These are phyloP conservation scores for Amblyjoppa fuscipennis DNA, from an alignment of 2,888 invertebrate species.

Conservation along the genomic window DNA sequence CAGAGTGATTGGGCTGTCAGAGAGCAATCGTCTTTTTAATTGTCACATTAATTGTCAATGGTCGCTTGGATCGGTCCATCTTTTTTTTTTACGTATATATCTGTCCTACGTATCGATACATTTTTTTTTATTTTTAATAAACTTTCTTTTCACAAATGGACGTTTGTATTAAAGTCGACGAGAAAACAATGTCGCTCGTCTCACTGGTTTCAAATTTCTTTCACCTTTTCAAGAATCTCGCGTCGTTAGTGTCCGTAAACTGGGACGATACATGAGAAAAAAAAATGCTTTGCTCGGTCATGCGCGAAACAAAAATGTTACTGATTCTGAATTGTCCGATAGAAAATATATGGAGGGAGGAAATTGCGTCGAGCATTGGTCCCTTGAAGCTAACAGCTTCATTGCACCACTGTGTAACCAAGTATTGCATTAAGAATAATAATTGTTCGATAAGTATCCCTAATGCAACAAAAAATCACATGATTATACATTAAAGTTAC, in stretches of 20 bases:
- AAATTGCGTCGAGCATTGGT: constrained; percentile 57
- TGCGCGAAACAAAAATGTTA: constrained; percentile 2
- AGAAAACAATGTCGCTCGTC: constrained; percentile 42
- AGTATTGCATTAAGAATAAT: constrained; percentile 75
- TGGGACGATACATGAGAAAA: background rate
- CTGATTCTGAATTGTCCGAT: constrained; percentile 58
- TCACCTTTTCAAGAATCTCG: background rate
- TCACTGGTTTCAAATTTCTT: constrained; percentile 65
- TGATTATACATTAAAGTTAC: constrained; percentile 64
- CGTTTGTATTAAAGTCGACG: constrained; percentile 17
- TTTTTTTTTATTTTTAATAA: background rate
- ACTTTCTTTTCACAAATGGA: constrained; percentile 35
- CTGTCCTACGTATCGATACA: constrained; percentile 40
- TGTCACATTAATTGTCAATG: constrained; percentile 17
- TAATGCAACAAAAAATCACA: constrained; percentile 77
- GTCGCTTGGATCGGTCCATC: constrained; percentile 16
- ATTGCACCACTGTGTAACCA: constrained; percentile 77
- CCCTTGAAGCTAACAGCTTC: constrained; percentile 72
- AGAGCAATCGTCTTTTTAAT: constrained; percentile 54
- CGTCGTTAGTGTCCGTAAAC: constrained; percentile 9
- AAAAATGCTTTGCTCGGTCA: background rate
- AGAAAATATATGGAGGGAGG: constrained; percentile 26
- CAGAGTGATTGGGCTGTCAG: constrained; percentile 74
- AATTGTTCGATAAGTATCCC: constrained; percentile 66
- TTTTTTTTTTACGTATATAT: constrained; percentile 42